Conservation (phyloP, 2,113 vertebrate genomes). For the Fregetta grallaria region DNA sequence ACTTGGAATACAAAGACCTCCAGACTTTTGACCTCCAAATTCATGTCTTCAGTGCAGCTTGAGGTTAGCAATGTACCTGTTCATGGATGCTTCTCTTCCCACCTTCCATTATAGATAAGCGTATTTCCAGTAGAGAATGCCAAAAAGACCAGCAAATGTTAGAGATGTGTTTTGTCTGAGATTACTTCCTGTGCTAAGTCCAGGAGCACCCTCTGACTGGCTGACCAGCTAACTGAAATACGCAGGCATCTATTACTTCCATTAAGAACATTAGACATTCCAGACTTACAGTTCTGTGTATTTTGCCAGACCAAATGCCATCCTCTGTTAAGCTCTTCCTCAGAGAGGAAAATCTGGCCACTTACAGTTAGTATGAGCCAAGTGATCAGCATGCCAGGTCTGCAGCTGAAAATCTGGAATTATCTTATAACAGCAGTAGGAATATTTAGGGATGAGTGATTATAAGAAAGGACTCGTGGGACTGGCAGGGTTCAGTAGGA, state of each 20-base stretch:
- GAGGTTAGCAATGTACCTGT: neutral
- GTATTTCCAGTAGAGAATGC: neutral
- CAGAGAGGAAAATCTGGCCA: conserved; percentile 38
- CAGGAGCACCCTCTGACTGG: neutral
- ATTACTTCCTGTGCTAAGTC: neutral
- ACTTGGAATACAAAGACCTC: neutral
- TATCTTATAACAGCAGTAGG: conserved; percentile 44
- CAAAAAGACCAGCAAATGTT: neutral
- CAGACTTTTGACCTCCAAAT: neutral
- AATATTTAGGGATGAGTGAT: conserved; percentile 49
- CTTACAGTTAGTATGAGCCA: conserved; percentile 18
- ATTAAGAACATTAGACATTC: conserved; percentile 7
- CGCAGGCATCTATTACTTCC: neutral
- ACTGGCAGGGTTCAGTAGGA: conserved; percentile 4
- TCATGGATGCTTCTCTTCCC: neutral
- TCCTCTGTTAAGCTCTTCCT: conserved; percentile 26
- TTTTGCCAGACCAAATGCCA: conserved; percentile 51
- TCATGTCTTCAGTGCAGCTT: neutral
- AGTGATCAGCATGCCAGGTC: conserved; percentile 16
- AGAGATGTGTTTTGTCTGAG: conserved; percentile 5
- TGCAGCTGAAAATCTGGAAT: conserved; percentile 57
- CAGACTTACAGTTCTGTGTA: neutral
- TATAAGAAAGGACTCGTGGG: conserved; percentile 42
- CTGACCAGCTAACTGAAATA: neutral
- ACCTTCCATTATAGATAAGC: neutral